Conservation (phyloP, 2,797 vertebrate species). For the Rhinophrynus dorsalis region DNA sequence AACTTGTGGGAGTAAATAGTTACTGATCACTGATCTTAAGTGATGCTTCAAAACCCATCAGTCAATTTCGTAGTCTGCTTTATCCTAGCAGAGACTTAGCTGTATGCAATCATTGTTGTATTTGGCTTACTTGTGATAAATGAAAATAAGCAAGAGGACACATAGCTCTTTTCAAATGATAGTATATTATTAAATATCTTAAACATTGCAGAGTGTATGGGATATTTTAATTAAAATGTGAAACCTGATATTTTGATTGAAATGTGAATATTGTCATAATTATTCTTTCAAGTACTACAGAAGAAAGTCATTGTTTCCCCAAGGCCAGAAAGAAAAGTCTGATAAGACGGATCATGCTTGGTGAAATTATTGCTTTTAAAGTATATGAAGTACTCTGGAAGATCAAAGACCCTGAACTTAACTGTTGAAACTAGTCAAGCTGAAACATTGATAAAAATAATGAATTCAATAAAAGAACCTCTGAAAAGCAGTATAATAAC, state of each 20-base stretch:
- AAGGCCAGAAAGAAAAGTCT: slow-evolving; percentile 12
- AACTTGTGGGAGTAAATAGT: no score
- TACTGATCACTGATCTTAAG: no score
- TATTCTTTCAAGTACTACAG: slow-evolving; percentile 21
- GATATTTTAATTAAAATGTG: slow-evolving; percentile 43
- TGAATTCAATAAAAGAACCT: slow-evolving; percentile 19
- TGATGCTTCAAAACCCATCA: background rate
- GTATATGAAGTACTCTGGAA: slow-evolving; percentile 21
- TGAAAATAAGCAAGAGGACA: no score
- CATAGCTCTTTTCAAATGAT: background rate
- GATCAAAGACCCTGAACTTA: slow-evolving; percentile 37
- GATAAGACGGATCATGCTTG: slow-evolving; percentile 37
- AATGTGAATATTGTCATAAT: slow-evolving; percentile 22
- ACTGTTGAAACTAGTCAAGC: slow-evolving; percentile 30
- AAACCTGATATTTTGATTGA: no score
- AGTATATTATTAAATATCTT: slow-evolving; percentile 2
- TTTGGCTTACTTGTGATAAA: no score
- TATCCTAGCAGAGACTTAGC: background rate
- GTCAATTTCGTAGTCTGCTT: background rate
- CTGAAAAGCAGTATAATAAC: slow-evolving; percentile 18
- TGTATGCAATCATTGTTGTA: background rate
- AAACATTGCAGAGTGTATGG: background rate
- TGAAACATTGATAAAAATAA: slow-evolving; percentile 33
- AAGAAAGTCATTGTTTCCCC: slow-evolving; percentile 35
- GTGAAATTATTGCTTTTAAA: slow-evolving; percentile 32